phyloP scores from a whole-genome alignment of 2,113 vertebrate species.

The Ginglymostoma cirratum region DNA sequence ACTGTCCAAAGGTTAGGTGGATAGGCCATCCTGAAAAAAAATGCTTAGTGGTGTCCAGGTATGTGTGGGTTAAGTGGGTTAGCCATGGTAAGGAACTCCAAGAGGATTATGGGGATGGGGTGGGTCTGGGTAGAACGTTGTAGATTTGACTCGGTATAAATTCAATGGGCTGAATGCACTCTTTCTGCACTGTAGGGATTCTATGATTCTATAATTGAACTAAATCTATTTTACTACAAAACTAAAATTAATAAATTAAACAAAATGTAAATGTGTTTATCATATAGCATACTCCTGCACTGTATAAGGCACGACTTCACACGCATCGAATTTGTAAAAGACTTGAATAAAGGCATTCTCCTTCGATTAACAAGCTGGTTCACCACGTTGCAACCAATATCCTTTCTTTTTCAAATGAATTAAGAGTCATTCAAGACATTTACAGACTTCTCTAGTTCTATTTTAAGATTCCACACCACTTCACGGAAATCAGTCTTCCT shows the following conservation, averaged over 20 bases:
- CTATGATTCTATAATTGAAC: background rate
- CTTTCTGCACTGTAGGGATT: too few relatives aligned
- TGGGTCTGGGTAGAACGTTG: too few relatives aligned
- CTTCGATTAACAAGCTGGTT: background rate
- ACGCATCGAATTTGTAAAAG: background rate
- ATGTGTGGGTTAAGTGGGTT: too few relatives aligned
- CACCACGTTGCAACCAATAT: background rate
- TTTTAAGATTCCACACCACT: background rate
- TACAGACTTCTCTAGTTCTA: background rate
- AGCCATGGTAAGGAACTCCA: too few relatives aligned
- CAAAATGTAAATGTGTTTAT: background rate
- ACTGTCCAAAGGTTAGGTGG: too few relatives aligned
- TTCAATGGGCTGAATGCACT: too few relatives aligned
- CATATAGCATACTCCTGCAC: background rate
- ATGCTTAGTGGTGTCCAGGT: too few relatives aligned
- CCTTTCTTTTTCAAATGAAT: background rate
- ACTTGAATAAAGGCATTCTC: background rate
- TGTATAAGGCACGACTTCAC: background rate
- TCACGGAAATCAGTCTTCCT: background rate
- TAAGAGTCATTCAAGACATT: background rate
- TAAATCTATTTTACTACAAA: background rate
- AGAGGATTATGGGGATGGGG: too few relatives aligned
- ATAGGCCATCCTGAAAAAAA: too few relatives aligned
- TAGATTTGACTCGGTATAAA: too few relatives aligned
- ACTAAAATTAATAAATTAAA: conserved; percentile 1